These are phyloP conservation scores for Pinctada fucata DNA, from an alignment of 2,888 invertebrate genomes.

Conservation along the genomic window DNA sequence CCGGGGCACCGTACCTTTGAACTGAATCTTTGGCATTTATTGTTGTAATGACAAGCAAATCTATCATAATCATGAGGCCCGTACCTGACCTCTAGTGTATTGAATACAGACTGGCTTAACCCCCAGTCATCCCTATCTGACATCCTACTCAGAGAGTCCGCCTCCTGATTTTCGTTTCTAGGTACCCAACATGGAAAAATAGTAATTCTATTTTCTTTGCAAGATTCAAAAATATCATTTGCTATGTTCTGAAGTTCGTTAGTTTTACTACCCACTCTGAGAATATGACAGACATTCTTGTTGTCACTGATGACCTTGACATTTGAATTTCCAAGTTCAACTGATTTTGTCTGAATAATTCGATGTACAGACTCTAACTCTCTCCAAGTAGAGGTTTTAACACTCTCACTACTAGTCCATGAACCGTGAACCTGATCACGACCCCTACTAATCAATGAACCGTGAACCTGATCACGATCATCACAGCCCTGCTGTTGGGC, in stretches of 20 bases:
- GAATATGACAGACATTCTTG: constrained; percentile 1
- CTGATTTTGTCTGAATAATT: not conserved
- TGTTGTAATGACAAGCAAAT: not conserved
- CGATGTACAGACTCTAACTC: not conserved
- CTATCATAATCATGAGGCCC: constrained; percentile 3
- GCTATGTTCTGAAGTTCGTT: too few species aligned
- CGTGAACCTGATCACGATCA: too few species aligned
- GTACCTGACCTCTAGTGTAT: not conserved
- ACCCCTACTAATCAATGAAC: too few species aligned
- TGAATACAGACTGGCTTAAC: not conserved
- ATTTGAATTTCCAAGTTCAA: not conserved
- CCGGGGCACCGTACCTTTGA: not conserved
- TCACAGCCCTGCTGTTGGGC: constrained; percentile 5
- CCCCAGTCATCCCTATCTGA: not conserved
- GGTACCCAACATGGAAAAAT: not conserved
- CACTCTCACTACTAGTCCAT: not conserved
- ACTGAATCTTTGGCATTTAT: not conserved
- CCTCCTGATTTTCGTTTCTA: not conserved
- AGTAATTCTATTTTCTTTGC: too few species aligned
- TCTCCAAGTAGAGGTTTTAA: not conserved
- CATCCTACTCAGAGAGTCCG: not conserved
- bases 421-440: constrained; percentile 1
- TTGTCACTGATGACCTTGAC: not conserved
- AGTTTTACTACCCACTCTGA: too few species aligned
- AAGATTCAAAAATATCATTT: too few species aligned